Evolutionary conservation across 2,888 invertebrate genomes (phyloP).

Genomic region (Epinotia nisella): DNA sequence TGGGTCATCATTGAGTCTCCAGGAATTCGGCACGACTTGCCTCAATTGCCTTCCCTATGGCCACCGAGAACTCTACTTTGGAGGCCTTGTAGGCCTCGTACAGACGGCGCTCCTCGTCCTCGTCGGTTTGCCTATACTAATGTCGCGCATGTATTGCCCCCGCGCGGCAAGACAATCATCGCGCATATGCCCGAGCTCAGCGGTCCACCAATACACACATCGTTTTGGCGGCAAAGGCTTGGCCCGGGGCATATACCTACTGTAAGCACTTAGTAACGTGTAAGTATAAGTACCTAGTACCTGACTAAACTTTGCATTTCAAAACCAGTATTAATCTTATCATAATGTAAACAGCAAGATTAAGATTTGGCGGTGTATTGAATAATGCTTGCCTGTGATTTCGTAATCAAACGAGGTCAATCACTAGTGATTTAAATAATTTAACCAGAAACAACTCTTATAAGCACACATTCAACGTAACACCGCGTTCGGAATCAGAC

Average conservation of each 20-base stretch:
- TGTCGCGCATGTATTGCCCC: neutral
- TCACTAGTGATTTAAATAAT: conserved; percentile 35
- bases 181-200: too few species aligned
- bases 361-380: conserved; percentile 18
- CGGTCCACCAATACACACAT: too few species aligned
- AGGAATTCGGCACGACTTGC: conserved; percentile 5
- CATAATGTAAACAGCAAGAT: conserved; percentile 27
- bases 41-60: conserved; percentile 4
- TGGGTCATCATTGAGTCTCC: too few species aligned
- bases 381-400: conserved; percentile 30
- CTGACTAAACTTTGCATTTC: too few species aligned
- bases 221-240: too few species aligned
- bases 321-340: conserved; percentile 16
- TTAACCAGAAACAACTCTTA: conserved; percentile 3
- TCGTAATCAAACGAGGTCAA: conserved; percentile 37
- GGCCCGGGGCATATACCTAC: too few species aligned
- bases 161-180: too few species aligned
- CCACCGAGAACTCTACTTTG: neutral
- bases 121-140: neutral
- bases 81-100: neutral
- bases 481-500: neutral
- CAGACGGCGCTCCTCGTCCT: neutral
- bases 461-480: neutral
- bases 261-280: too few species aligned
- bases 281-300: too few species aligned